Conservation (phyloP, 1,140 invertebrate species). For the Drosophila kikkawai region DNA sequence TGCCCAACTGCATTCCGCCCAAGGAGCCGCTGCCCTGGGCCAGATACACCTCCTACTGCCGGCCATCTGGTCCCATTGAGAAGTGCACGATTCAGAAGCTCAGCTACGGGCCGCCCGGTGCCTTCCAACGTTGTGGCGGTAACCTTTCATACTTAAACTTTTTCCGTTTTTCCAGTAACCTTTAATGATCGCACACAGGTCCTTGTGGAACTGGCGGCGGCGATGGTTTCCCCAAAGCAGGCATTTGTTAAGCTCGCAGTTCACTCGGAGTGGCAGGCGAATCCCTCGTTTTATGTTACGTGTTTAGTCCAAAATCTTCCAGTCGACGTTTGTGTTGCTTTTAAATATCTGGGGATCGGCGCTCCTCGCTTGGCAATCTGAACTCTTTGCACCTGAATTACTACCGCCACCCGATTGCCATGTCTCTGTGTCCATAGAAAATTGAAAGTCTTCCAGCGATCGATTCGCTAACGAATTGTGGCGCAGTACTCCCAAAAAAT, state of each 20-base stretch:
- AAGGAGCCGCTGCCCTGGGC: constrained; percentile 86
- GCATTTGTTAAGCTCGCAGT: constrained; percentile 71
- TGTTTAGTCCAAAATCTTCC: constrained; percentile 58
- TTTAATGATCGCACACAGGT: constrained; percentile 12
- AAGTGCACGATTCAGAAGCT: constrained; percentile 87
- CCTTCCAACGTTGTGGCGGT: constrained; percentile 78
- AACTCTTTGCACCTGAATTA: not conserved
- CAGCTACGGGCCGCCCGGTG: constrained; percentile 86
- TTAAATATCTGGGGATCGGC: not conserved
- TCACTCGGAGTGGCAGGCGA: constrained; percentile 27
- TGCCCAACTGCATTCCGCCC: constrained; percentile 86
- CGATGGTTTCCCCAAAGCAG: constrained; percentile 71
- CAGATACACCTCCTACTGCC: constrained; percentile 79
- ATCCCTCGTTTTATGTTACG: constrained; percentile 24
- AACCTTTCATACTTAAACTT: constrained; percentile 8
- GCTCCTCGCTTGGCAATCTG: not conserved
- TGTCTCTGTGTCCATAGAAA: constrained; percentile 5
- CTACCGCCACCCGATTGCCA: not conserved
- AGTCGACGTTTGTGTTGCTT: constrained; percentile 28
- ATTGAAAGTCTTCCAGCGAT: constrained; percentile 4
- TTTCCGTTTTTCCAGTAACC: too few species aligned
- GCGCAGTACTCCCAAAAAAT: constrained; percentile 17
- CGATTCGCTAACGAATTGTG: not conserved
- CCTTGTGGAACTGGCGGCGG: constrained; percentile 46
- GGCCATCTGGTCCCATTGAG: constrained; percentile 83